Base-by-base conservation (phyloP, 1,140 invertebrate species). In the Drosophila nebulosa region DNA sequence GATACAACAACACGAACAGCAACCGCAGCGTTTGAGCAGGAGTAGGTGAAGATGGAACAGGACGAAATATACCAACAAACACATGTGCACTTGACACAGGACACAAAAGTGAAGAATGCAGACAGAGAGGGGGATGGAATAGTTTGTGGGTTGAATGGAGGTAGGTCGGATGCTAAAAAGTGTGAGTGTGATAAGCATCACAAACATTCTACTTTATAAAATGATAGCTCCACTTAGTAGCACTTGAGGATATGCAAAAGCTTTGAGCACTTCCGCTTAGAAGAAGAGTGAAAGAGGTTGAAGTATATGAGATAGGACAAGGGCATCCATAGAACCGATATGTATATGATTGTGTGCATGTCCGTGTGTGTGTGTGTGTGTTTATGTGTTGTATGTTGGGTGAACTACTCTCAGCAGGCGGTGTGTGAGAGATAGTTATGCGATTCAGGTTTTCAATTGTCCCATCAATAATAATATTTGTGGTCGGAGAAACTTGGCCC, bases 231-330 rank as follows among this genome's bases (percentile, higher is more conserved):
- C 80, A 85, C 80, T 85, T 85, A 85, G 80, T 85, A 74, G 80
- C 77, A 84, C 79, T 85, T 85, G 78, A 85, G 80, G 73, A 85
- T 85, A 85, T 85, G 80, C 79, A 85, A 86, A 84, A 77, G 81
- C 77, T 62, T 71, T 68, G 67, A 79, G 76, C 80, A 86, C 80
- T 85, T 85, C 80, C 80, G 80, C 79, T 75, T 83, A 65, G 39
- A 21, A 18, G 9, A 4, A 42, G 16, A 42, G 14, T 18, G 39
- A 18, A 46, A 9, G 9, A 46, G 16, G 6, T 46, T 46, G 16
- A 46, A 46, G 39, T 46, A 21, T 46, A 21, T 21, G 39, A n/a
- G 39, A 46, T 46, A 46, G 16, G 39, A 46, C 39, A 42, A 42
- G 39, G 16, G 18, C 39, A 42, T 42, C 14, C 39, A 9, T 7